Evolutionary conservation across 2,888 invertebrate species (phyloP).

Genomic region (Thereva unica): DNA sequence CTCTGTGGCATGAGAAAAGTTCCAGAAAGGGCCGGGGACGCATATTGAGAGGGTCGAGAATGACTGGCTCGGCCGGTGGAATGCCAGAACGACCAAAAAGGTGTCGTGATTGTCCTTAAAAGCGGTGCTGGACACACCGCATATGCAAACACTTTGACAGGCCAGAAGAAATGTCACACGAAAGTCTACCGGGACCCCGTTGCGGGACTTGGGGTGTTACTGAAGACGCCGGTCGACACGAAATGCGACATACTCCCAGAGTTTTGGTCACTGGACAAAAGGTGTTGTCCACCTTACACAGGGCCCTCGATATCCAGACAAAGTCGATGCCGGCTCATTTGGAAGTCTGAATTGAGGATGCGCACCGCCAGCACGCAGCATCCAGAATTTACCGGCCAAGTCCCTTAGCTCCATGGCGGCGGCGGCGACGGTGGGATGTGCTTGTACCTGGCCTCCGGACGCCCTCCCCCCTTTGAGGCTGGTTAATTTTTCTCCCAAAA

Average conservation of each 20-base stretch:
- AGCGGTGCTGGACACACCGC: slow-evolving; percentile 50
- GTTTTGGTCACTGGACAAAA: slow-evolving; percentile 34
- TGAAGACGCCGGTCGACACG: slow-evolving; percentile 25
- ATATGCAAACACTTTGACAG: slow-evolving; percentile 38
- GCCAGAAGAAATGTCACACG: slow-evolving; percentile 36
- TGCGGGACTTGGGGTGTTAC: background rate
- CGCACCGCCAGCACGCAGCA: slow-evolving; percentile 13
- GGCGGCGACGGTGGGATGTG: background rate
- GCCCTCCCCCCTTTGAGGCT: background rate
- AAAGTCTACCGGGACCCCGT: slow-evolving; percentile 4
- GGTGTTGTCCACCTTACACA: slow-evolving; percentile 30
- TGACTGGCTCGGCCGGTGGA: slow-evolving; percentile 27
- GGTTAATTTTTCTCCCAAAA: slow-evolving; percentile 27
- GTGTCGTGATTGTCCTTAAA: slow-evolving; percentile 58
- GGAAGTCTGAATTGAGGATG: slow-evolving; percentile 37
- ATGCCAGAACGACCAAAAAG: slow-evolving; percentile 48
- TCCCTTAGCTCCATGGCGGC: background rate
- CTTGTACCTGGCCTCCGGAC: background rate
- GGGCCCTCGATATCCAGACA: slow-evolving; percentile 33
- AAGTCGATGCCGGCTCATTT: slow-evolving; percentile 41
- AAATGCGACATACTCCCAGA: slow-evolving; percentile 21
- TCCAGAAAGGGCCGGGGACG: slow-evolving; percentile 2
- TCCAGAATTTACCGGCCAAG: background rate
- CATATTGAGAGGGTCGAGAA: slow-evolving; percentile 12
- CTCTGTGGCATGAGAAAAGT: slow-evolving; percentile 14